Base-by-base conservation (phyloP, 2,888 invertebrate species). In the Pomacea canaliculata region DNA sequence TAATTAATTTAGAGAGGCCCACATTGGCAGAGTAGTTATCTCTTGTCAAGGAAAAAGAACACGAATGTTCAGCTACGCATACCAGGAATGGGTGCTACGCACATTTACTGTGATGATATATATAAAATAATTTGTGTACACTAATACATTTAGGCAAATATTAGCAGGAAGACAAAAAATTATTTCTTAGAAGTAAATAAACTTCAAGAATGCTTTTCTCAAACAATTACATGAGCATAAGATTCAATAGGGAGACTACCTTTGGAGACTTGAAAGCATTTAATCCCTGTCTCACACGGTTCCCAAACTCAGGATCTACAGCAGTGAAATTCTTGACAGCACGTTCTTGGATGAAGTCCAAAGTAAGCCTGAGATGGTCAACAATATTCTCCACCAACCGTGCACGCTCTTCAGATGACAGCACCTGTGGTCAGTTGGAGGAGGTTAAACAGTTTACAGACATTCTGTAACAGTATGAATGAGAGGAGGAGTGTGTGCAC, bases 321-420 rank as follows among this genome's bases (percentile, higher is more conserved):
- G 95, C 93, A 49, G 93, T 92, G 89, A 97, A 97, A 90, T 96
- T 95, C 87, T 94, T 94, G 37, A 98, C 93, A 9, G 95, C 95
- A 80, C 97, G 94, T 87, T 87, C 85, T 91, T 96, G 96, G 84
- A 99, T 94, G 90, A 97, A 97, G 77, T 93, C 94, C 81, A 95
- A 94, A 8, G 97, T 96, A 83, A 94, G 93, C 84, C 94, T 93
- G 77, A 98, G 91, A 89, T 95, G 94, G 8, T 93, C 94, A 1
- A 94, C 95, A 85, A 99, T 93, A 90, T 99, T 99, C 23, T 93
- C 91, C 1, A 95, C 93, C 73, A 96, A 90, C 62, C 97, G 93
- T 75, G 93, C 92, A 82, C 94, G 94, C 73, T 94, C 96, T 0
- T 93, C 95, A 19, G 93, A 93, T 80, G 94, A 94, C 85, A 98